Evolutionary conservation across 2,113 vertebrate species (phyloP), one percentile per base, ranked within the genome.

Genomic region (Podiceps cristatus): DNA sequence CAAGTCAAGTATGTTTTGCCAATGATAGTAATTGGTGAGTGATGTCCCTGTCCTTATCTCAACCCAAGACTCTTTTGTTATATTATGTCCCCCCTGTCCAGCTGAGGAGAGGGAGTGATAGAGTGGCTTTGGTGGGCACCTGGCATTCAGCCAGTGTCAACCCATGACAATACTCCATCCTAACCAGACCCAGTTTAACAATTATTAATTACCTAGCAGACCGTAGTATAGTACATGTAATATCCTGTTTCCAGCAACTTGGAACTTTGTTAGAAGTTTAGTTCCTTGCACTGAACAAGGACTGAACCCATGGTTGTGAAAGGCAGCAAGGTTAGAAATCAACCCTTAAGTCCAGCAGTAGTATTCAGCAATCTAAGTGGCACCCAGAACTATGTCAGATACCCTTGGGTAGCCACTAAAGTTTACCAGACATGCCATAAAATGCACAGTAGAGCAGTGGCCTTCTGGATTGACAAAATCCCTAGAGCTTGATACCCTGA

Each of bases 231-330:
- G 50, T n/a, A 44, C 5, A 20, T 14, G 2, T 22, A 35, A 42
- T 45, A 68, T 5, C 15, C 37, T 77, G 7, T 44, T 87, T 56
- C 87, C 20, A 42, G n/a, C 62, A 69, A 12, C 7, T 40, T 77
- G 12, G 11, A 80, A 49, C 13, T 78, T 78, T 33, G 4, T 45
- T 42, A 72, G 12, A 84, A 52, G 4, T 64, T 42, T 68, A 68
- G 17, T n/a, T 47, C 2, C 7, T 89, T 89, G 7, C 25, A 42
- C 4, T 60, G 40, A 67, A 13, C 7, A 42, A 63, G 16, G 28
- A 15, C 25, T 37, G 11, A 75, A 1, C 1, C 12, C 10, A 31
- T 8, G 12, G 1, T 18, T 2, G 2, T 28, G 33, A 84, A 23
- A n/a, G 3, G 5, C 14, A 55, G 5, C 2, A 9, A 78, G 10